phyloP scores from a whole-genome alignment of 2,797 vertebrate genomes.

The Geotrypetes seraphini region DNA sequence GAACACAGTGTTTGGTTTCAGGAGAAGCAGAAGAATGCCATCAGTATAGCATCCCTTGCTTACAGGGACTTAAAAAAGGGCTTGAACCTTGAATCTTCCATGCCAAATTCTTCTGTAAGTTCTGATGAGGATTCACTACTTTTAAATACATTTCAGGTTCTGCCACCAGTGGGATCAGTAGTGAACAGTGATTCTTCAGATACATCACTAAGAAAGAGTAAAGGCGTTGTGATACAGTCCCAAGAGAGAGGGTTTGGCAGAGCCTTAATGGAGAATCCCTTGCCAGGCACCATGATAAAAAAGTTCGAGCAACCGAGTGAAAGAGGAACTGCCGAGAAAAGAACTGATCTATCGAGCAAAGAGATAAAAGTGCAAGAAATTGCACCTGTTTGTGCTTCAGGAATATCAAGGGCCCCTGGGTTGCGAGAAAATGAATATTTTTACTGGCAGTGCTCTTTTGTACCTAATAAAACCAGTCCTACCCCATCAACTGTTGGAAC shows the following conservation, averaged over 20 bases:
- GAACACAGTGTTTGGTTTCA: conserved; percentile 10
- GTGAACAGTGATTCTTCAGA: conserved; percentile 3
- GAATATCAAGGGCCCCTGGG: neutral
- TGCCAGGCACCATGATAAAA: neutral
- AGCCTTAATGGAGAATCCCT: conserved; percentile 8
- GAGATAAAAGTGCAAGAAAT: neutral
- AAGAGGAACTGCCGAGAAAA: neutral
- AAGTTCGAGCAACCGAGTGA: conserved; percentile 2
- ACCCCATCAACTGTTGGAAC: neutral
- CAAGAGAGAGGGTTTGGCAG: conserved; percentile 15
- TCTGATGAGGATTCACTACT: neutral
- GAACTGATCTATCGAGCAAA: conserved; percentile 1
- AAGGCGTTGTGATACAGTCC: conserved; percentile 4
- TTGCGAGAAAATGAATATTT: neutral
- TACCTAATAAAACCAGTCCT: conserved; percentile 14
- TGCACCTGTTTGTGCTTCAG: neutral
- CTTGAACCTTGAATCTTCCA: neutral
- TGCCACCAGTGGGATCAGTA: conserved; percentile 27
- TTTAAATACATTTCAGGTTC: conserved; percentile 13
- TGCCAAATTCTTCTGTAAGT: neutral
- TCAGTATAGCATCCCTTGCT: neutral
- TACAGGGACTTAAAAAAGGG: neutral
- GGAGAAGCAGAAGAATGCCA: conserved; percentile 9
- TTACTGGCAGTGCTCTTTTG: conserved; percentile 20
- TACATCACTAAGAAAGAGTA: conserved; percentile 16